Conservation (phyloP, 2,113 vertebrate genomes). For the Natator depressus region DNA sequence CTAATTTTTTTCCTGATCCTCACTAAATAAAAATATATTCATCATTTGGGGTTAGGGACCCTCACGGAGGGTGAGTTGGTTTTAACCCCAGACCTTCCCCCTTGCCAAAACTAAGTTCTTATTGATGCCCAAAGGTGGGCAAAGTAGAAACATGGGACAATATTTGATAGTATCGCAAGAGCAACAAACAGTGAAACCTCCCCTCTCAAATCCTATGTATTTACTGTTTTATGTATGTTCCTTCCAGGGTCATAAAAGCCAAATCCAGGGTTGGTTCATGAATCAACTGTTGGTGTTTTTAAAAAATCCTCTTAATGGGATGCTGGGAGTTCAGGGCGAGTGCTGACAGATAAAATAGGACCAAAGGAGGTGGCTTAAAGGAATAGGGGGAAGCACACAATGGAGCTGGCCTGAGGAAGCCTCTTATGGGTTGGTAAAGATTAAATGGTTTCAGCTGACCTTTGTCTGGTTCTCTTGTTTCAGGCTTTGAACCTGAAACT, state of each 20-base stretch:
- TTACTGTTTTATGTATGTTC: background rate
- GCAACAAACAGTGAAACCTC: background rate
- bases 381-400: background rate
- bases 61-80: background rate
- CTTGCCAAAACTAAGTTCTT: background rate
- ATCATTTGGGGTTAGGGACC: background rate
- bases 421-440: background rate
- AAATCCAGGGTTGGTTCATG: background rate
- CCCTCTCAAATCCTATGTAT: background rate
- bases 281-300: background rate
- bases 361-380: background rate
- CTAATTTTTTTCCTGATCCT: background rate
- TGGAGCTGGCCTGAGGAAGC: background rate
- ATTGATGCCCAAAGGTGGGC: background rate
- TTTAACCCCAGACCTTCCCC: background rate
- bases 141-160: background rate
- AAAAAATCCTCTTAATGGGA: background rate
- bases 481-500: conserved; percentile 96
- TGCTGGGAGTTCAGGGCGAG: background rate
- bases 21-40: background rate
- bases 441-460: background rate
- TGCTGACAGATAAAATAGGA: background rate
- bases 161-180: background rate
- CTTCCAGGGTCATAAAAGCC: background rate
- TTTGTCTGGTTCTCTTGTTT: conserved; percentile 4